phyloP scores from a whole-genome alignment of 2,113 vertebrate species.

The Solenodon paradoxus region DNA sequence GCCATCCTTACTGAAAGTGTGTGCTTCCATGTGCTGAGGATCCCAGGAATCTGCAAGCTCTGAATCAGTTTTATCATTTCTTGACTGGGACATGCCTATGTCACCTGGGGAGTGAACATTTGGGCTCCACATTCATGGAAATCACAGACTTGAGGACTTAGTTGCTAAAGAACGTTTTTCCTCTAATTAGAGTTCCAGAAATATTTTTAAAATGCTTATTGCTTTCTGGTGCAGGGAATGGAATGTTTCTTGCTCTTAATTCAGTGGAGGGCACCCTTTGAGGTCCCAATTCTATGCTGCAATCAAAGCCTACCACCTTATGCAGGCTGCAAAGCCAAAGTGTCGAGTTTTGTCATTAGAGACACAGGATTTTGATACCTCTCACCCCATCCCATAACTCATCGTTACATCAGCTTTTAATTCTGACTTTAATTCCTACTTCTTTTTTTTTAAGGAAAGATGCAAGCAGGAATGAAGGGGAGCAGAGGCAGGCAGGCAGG shows the following conservation, averaged over 20 bases:
- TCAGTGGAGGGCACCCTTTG: neutral
- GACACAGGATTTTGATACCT: neutral
- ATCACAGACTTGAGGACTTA: neutral
- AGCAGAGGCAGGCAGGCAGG: too few species aligned
- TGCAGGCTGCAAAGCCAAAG: neutral
- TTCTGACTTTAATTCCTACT: neutral
- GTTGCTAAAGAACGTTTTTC: neutral
- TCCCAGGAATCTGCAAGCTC: neutral
- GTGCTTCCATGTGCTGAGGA: neutral
- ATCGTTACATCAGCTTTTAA: neutral
- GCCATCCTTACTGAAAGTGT: neutral
- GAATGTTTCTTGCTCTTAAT: neutral
- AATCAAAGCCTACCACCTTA: neutral
- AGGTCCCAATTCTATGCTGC: neutral
- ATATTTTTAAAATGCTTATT: neutral
- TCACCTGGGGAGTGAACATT: neutral
- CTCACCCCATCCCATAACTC: neutral
- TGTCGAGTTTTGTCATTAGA: neutral
- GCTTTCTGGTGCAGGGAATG: neutral
- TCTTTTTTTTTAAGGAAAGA: too few species aligned
- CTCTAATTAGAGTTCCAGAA: neutral
- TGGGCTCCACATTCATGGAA: neutral
- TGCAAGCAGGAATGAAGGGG: too few species aligned
- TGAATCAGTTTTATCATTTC: neutral
- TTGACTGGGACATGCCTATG: neutral